Conservation (phyloP, 2,113 vertebrate species). For the Accipiter cooperii region DNA sequence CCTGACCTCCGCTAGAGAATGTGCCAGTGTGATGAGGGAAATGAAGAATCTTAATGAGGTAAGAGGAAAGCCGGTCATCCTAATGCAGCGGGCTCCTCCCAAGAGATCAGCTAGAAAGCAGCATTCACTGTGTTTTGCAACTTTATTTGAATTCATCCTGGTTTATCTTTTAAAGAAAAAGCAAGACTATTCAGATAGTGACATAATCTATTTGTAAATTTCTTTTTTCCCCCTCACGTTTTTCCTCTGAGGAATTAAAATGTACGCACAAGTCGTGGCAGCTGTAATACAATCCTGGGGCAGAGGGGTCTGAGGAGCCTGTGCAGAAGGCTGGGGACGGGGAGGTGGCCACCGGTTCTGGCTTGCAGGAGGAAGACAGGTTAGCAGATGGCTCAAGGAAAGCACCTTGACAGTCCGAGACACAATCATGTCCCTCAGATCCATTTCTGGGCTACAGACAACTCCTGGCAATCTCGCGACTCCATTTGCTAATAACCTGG, state of each 20-base stretch:
- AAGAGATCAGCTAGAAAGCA: neutral
- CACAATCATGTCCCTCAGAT: neutral
- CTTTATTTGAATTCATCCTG: neutral
- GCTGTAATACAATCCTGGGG: neutral
- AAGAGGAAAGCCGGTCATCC: neutral
- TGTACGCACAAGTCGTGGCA: neutral
- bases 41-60: conserved; percentile 33
- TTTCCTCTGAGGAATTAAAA: neutral
- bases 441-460: neutral
- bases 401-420: neutral
- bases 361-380: neutral
- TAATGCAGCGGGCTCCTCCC: neutral
- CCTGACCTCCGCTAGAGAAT: conserved; percentile 16
- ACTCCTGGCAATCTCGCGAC: accelerated
- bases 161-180: neutral
- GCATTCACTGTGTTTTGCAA: neutral
- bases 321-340: neutral
- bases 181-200: neutral
- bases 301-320: neutral
- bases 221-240: neutral
- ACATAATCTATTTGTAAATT: neutral
- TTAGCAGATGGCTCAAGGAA: neutral
- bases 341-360: neutral
- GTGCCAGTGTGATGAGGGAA: conserved; percentile 14
- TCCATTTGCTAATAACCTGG: neutral